Percentiles rank a stretch among this genome's conserved stretches.
phyloP scores from a whole-genome alignment of 2,797 vertebrate genomes.

The Ctenopoma multispine region DNA sequence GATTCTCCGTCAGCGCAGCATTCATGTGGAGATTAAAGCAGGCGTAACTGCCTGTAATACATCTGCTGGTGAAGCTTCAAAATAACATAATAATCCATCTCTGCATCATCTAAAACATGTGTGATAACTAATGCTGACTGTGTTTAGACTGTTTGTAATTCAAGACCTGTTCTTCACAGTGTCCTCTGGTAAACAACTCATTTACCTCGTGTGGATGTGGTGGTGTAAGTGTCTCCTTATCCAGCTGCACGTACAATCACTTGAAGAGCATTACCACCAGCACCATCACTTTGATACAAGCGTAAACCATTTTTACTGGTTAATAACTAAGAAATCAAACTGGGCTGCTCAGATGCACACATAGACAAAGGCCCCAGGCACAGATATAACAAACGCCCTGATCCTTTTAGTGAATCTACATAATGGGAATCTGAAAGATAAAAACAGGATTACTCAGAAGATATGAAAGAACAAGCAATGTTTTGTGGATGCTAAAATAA shows the following conservation, averaged over 20 bases:
- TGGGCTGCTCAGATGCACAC: background rate
- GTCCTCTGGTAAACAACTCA: background rate
- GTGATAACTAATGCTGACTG: background rate
- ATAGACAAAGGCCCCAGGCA: background rate
- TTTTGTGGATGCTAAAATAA: background rate
- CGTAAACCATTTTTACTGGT: conserved; percentile 8
- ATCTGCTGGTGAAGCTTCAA: conserved; percentile 3
- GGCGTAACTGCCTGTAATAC: background rate
- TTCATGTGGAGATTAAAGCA: conserved; percentile 11
- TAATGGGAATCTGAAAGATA: background rate
- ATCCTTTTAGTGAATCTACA: background rate
- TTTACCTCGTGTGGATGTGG: conserved; percentile 11
- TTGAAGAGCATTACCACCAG: conserved; percentile 2
- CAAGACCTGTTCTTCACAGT: background rate
- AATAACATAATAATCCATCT: conserved; percentile 6
- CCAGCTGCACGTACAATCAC: background rate
- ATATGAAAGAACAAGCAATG: background rate
- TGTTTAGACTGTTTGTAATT: background rate
- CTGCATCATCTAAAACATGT: background rate
- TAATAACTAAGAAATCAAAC: background rate
- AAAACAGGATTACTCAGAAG: too few relatives aligned
- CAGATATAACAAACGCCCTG: background rate
- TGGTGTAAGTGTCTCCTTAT: background rate
- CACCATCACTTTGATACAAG: background rate
- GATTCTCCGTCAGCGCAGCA: background rate